Conservation (phyloP, 2,797 vertebrate genomes). For the Pangasius sanitwongsei region DNA sequence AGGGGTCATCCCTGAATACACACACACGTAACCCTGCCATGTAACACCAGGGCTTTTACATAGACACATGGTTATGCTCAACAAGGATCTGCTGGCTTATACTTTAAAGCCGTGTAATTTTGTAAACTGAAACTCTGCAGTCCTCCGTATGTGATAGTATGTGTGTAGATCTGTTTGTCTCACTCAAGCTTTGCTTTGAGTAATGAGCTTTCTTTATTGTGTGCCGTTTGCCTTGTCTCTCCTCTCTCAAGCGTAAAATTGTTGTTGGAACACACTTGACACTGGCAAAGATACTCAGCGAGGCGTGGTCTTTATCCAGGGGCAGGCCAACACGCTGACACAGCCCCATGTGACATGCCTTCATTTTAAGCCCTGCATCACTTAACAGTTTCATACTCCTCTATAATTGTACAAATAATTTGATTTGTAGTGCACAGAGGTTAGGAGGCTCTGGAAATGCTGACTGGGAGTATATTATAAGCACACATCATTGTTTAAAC, state of each 20-base stretch:
- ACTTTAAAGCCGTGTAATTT: constrained; percentile 7
- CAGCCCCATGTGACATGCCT: neutral
- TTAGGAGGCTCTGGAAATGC: neutral
- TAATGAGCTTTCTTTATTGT: constrained; percentile 62
- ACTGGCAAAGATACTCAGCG: constrained; percentile 59
- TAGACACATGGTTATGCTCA: neutral
- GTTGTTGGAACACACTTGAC: constrained; percentile 58
- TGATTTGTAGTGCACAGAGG: neutral
- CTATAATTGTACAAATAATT: neutral
- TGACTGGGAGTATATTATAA: too few relatives aligned
- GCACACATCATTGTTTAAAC: neutral
- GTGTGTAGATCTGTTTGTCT: constrained; percentile 58
- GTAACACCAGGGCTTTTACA: neutral
- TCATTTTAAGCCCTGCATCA: neutral
- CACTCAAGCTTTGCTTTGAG: constrained; percentile 51
- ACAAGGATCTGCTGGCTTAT: neutral
- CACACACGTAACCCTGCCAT: neutral
- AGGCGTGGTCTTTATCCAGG: constrained; percentile 28
- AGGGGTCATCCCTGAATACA: constrained; percentile 5
- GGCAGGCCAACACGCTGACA: neutral
- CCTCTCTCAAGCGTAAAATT: constrained; percentile 63
- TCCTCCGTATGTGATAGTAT: constrained; percentile 19
- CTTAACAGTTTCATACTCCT: neutral
- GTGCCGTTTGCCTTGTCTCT: constrained; percentile 57
- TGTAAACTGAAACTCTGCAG: neutral